phyloP scores from a whole-genome alignment of 2,888 invertebrate species.

The Polydrusus cervinus region DNA sequence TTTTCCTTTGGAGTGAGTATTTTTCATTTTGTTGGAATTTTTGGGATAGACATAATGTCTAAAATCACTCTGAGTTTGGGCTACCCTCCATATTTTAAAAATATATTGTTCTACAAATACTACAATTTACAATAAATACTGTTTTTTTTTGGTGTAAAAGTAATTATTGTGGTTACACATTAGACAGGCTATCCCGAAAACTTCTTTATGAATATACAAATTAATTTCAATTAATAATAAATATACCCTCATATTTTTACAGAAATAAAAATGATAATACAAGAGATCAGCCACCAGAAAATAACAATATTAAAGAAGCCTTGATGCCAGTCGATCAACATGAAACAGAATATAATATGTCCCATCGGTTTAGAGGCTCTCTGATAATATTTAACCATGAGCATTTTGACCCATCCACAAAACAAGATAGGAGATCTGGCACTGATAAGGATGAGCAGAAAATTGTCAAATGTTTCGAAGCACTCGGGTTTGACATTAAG shows the following conservation, averaged over 20 bases:
- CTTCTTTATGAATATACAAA: too few species aligned
- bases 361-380: conserved; percentile 83
- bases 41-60: too few species aligned
- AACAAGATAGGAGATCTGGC: conserved; percentile 76
- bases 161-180: too few species aligned
- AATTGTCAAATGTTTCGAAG: conserved; percentile 77
- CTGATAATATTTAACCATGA: conserved; percentile 94
- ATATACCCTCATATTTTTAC: neutral
- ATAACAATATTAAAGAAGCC: conserved; percentile 61
- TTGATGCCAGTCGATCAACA: conserved; percentile 79
- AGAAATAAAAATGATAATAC: neutral
- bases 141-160: too few species aligned
- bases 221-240: too few species aligned
- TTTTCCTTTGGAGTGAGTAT: neutral
- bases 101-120: too few species aligned
- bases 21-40: neutral
- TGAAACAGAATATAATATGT: conserved; percentile 88
- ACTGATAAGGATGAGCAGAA: conserved; percentile 90
- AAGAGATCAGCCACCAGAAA: neutral
- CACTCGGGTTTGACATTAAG: conserved; percentile 81
- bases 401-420: conserved; percentile 82
- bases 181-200: too few species aligned
- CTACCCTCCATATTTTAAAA: too few species aligned
- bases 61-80: too few species aligned
- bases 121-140: too few species aligned